Evolutionary conservation across 2,888 invertebrate species (phyloP), one percentile per base, ranked within the genome.

Genomic region (Euplagia quadripunctaria): DNA sequence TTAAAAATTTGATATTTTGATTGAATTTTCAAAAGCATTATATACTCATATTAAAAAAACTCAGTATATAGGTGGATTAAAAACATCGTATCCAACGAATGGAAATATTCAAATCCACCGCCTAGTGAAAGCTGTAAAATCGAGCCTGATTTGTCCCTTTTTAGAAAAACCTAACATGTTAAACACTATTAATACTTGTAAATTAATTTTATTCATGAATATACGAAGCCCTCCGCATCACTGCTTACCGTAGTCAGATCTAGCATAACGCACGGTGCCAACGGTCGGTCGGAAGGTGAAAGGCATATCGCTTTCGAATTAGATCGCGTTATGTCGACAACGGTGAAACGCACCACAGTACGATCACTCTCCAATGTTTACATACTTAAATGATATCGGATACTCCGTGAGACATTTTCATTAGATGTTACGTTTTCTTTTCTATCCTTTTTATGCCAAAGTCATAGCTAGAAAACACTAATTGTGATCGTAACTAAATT

Each of bases 301-400:
- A 95, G 95, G 95, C 93, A 90, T 92, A 94, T 94, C 93, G 92
- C 95, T 95, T 95, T 95, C 95, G 93, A 95, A 93, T 94, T 94
- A 93, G 94, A 94, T 93, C 94, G 93, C 93, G 89, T 89, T 92
- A 87, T 92, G 92, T 90, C 92, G 91, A 88, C 92, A 85, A 86
- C 90, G 90, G 94, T 91, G 94, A 94, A 94, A 93, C 93, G 90
- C 86, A 85, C 85, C 64, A 64, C 64, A 68, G 82, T 73, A 76
- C 72, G 76, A 83, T 79, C 84, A 83, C 86, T 88, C 89, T 88
- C 87, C 85, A 86, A 86, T 89, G 87, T 85, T 86, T 85, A 86
- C 79, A 82, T 86, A 85, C 83, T 81, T 79, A 80, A 82, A 85
- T 77, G 78, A 81, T 80, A 81, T 84, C 80, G 79, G 80, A 82